Evolutionary conservation across 2,113 vertebrate species (phyloP), one percentile per base, ranked within the genome.

Genomic region (Notothenia coriiceps): DNA sequence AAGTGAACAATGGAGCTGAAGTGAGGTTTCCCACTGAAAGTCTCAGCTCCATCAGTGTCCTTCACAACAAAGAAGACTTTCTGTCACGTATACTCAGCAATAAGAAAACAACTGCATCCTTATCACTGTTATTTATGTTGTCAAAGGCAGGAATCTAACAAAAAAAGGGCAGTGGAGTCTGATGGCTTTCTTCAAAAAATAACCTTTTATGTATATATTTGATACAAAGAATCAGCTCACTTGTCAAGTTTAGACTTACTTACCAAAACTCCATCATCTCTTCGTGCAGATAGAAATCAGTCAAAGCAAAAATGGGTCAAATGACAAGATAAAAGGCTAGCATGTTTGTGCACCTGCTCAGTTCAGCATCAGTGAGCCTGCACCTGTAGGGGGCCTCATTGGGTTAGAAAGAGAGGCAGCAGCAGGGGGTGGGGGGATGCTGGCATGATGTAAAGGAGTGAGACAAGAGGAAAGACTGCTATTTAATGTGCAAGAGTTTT

Each of bases 311-410:
- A 81, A 79, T 83, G 67, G 82, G 83, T 83, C 82, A 89, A 79
- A 90, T 84, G 82, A 81, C 78, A 79, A 88, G 82, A 74, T 61
- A 65, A 82, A 85, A 85, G 76, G 60, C 64, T 18, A 40, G 77
- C 75, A 79, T 89, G 47, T 83, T 83, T 50, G 10, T 59, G 80
- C 87, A 88, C 74, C 87, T 82, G 88, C 82, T 90, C 77, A 71
- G 70, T 70, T 69, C 55, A 62, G 86, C 84, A 74, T 72, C 86
- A 82, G 71, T 80, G 82, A 75, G 76, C 22, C 70, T 85, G 63
- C 70, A 67, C 92, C 93, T 89, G 89, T 80, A 94, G 92, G 92
- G 92, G 92, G 91, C 91, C 85, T 88, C 92, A 14, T 91, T 91
- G 87, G 73, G 88, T 82, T 87, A 83, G 68, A 89, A 79, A 91